Conservation (phyloP, 2,888 invertebrate species). For the Arctia plantaginis region DNA sequence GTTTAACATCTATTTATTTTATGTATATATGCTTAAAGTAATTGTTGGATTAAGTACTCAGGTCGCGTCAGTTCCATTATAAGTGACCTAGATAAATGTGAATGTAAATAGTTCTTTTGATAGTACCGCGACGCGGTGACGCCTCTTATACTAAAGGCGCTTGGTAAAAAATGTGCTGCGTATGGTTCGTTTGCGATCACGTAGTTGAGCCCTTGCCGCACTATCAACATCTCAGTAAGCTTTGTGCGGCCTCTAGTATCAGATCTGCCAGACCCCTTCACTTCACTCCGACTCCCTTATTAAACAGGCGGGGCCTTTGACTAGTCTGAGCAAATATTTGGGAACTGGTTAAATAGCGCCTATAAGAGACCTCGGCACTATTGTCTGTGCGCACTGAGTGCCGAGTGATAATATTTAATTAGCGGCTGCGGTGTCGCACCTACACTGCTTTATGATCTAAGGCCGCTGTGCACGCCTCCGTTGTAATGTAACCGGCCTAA, state of each 20-base stretch:
- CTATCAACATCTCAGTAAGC: slow-evolving; percentile 75
- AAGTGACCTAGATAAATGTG: slow-evolving; percentile 27
- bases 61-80: slow-evolving; percentile 23
- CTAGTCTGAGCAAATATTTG: slow-evolving; percentile 80
- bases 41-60: slow-evolving; percentile 14
- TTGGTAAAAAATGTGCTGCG: slow-evolving; percentile 60
- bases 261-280: slow-evolving; percentile 71
- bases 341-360: slow-evolving; percentile 81
- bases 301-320: slow-evolving; percentile 81
- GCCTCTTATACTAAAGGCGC: slow-evolving; percentile 28
- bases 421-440: slow-evolving; percentile 82
- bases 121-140: slow-evolving; percentile 15
- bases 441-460: slow-evolving; percentile 63
- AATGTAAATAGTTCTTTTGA: slow-evolving; percentile 26
- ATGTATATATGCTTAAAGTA: slow-evolving; percentile 27
- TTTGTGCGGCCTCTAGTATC: slow-evolving; percentile 75
- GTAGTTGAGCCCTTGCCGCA: slow-evolving; percentile 58
- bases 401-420: slow-evolving; percentile 84
- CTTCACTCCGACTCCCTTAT: slow-evolving; percentile 67
- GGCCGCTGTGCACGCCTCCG: slow-evolving; percentile 53
- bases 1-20: slow-evolving; percentile 27
- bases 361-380: slow-evolving; percentile 76
- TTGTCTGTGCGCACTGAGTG: slow-evolving; percentile 79
- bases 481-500: slow-evolving; percentile 65
- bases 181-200: slow-evolving; percentile 68